These are phyloP conservation scores for Athalia circularis DNA, from an alignment of 2,888 invertebrate species.

Conservation along the genomic window DNA sequence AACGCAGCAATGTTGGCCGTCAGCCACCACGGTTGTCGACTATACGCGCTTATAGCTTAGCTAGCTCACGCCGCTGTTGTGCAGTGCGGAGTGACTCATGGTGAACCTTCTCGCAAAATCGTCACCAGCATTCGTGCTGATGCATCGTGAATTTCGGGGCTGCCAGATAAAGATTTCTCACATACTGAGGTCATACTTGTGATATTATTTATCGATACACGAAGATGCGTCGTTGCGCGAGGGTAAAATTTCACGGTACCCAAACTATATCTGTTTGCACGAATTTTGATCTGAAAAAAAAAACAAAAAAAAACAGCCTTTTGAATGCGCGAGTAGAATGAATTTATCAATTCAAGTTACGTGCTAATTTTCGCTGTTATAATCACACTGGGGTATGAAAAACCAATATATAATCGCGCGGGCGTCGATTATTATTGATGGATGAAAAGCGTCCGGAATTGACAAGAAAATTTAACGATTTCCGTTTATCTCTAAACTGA, in stretches of 20 bases:
- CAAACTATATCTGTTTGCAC: no score
- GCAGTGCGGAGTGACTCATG: conserved; percentile 23
- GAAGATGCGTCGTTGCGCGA: no score
- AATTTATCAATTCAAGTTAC: no score
- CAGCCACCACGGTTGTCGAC: conserved; percentile 39
- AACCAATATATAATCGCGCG: conserved; percentile 2
- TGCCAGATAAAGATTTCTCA: no score
- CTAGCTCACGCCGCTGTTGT: not conserved
- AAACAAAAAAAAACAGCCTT: no score
- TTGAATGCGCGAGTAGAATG: no score
- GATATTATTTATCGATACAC: no score
- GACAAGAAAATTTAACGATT: conserved; percentile 15
- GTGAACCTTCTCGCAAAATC: not conserved
- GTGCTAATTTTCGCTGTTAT: not conserved
- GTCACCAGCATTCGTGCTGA: conserved; percentile 12
- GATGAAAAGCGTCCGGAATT: conserved; percentile 19
- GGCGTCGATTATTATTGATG: conserved; percentile 35
- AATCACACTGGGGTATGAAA: not conserved
- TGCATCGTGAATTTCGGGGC: no score
- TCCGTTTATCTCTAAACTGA: not conserved
- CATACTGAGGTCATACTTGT: no score
- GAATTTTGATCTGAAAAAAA: no score
- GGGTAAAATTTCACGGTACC: no score
- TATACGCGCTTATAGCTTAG: not conserved
- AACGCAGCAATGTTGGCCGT: conserved; percentile 38